Evolutionary conservation across 2,888 invertebrate species (phyloP).

Genomic region (Criorhina ranunculi): DNA sequence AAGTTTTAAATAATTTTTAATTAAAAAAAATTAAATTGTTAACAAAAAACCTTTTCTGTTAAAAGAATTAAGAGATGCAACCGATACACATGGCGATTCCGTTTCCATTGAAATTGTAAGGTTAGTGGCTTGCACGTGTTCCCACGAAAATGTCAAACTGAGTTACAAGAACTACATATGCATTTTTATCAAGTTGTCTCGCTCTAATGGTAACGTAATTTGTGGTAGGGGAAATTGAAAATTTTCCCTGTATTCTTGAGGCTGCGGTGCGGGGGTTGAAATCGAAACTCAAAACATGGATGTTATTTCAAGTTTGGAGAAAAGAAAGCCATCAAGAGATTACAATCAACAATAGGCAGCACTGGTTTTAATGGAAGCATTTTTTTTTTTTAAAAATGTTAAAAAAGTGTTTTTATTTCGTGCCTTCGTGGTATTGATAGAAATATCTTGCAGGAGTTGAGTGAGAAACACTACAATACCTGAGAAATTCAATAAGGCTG

Average conservation of each 20-base stretch:
- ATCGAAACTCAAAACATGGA: background rate
- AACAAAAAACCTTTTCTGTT: conserved; percentile 7
- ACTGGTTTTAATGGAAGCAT: too few species aligned
- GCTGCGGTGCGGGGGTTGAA: background rate
- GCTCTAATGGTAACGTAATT: background rate
- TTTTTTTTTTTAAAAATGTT: too few species aligned
- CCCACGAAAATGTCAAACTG: conserved; percentile 5
- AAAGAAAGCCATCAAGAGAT: too few species aligned
- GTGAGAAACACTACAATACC: too few species aligned
- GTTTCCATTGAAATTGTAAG: conserved; percentile 6
- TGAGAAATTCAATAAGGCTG: too few species aligned
- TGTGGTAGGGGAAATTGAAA: background rate
- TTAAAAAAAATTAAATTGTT: background rate
- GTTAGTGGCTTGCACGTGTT: conserved; percentile 28
- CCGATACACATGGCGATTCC: conserved; percentile 33
- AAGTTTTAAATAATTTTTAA: background rate
- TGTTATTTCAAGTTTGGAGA: too few species aligned
- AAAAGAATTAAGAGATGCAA: background rate
- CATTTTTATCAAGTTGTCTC: background rate
- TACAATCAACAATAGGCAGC: too few species aligned
- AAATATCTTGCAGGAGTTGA: too few species aligned
- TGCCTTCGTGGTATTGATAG: too few species aligned
- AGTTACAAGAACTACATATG: background rate
- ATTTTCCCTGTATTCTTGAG: conserved; percentile 20
- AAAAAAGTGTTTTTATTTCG: too few species aligned